These are phyloP conservation scores for Pao palembangensis DNA, from an alignment of 2,113 vertebrate genomes.

Conservation along the genomic window DNA sequence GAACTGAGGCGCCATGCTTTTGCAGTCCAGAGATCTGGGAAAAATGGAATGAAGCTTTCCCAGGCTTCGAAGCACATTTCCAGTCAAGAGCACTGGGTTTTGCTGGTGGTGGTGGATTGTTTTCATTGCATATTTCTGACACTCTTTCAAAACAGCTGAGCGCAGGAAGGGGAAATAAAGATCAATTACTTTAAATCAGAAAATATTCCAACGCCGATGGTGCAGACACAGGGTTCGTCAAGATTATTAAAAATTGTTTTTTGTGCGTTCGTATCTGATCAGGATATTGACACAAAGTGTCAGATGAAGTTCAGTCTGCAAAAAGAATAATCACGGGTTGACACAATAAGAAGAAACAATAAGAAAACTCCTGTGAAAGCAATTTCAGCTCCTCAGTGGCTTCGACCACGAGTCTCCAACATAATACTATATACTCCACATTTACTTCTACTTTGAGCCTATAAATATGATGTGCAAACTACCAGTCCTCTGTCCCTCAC, in stretches of 20 bases:
- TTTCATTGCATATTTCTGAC: slow-evolving; percentile 2
- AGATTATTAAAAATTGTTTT: too few species aligned
- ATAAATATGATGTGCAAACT: too few species aligned
- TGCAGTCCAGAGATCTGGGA: slow-evolving; percentile 12
- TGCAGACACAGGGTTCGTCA: neutral
- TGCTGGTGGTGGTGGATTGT: neutral
- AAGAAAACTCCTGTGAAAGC: neutral
- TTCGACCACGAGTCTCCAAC: too few species aligned
- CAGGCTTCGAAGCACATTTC: neutral
- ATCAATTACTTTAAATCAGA: neutral
- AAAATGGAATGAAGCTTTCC: neutral
- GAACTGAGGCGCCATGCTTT: too few species aligned
- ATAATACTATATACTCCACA: too few species aligned
- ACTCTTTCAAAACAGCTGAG: neutral
- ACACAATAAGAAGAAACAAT: neutral
- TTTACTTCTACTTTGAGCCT: too few species aligned
- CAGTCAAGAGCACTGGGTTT: too few species aligned
- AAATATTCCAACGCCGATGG: too few species aligned
- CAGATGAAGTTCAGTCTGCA: too few species aligned
- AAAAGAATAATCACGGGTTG: too few species aligned
- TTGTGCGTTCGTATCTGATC: neutral
- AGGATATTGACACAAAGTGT: neutral
- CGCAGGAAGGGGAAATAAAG: neutral
- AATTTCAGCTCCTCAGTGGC: neutral
- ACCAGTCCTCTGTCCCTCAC: too few species aligned